Evolutionary conservation across 2,888 invertebrate species (phyloP), one percentile per base, ranked within the genome.

Genomic region (Brachypalpus laphriformis): DNA sequence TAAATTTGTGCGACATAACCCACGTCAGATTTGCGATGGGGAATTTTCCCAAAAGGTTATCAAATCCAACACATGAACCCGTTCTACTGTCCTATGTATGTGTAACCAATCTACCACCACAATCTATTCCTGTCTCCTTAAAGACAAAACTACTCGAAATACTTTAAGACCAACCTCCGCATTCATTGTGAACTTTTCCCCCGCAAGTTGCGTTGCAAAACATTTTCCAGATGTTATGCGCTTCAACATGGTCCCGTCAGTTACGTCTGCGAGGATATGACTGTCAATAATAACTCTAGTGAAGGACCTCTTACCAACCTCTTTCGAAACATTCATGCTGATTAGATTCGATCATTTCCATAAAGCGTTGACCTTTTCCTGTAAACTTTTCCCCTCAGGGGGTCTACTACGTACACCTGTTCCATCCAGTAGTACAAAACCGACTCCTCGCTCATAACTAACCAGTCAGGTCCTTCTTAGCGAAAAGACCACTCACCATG

Each of bases 401-500:
- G 42, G 25, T 16, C 4, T 28, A 42, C 54, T 40, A 42, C 68
- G 54, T 42, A 68, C 63, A 65, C 65, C 56, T 66, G 49, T 57
- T 49, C 16, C 49, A 47, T 16, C 56, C 22, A 49, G 37, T 6
- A 68, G 45, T 9, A 16, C 40, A 31, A 16, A 22, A 22, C 47
- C 25, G 16, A 28, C 14, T 25, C 20, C 9, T 22, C 25, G 16
- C 22, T 71, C 65, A 56, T 37, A 54, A 45, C 45, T 47, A 28
- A 16, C 70, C n/a, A 57, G 9, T 28, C 22, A 28, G 22, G 56
- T 59, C 45, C 11, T 37, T 45, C 37, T 8, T 47, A 63, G 37
- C 54, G 56, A 40, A 51, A 37, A 57, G 51, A 47, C 65, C 57
- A 76, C 57, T 47, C 57, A 70, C 61, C 40, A 54, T 65, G 77